Conservation (phyloP, 2,113 vertebrate genomes). For the Pelvicachromis taeniatus region DNA sequence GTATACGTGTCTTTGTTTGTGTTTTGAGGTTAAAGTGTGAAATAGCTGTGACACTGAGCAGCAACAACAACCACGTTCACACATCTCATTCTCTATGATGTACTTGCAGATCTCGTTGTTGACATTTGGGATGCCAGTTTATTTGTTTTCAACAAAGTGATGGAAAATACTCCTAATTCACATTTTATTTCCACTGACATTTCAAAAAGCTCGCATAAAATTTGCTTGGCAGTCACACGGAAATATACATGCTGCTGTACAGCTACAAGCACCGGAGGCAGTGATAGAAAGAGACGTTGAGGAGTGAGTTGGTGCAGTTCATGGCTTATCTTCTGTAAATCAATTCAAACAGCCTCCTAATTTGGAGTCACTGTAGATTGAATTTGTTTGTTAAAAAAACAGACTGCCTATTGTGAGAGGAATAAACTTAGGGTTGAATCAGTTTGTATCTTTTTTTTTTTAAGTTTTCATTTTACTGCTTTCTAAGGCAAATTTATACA, state of each 20-base stretch:
- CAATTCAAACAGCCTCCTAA: neutral
- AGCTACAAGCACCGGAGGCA: neutral
- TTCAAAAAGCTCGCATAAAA: constrained; percentile 17
- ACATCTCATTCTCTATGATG: neutral
- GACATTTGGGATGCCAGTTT: constrained; percentile 42
- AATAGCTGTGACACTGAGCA: neutral
- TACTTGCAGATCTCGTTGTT: constrained; percentile 3
- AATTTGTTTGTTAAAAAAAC: neutral
- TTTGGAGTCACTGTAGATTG: neutral
- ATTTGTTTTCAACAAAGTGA: neutral
- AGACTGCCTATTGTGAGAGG: neutral
- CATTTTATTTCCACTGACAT: constrained; percentile 32
- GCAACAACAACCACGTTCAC: neutral
- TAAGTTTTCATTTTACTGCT: neutral
- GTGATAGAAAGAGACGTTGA: neutral
- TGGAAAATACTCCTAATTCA: constrained; percentile 16
- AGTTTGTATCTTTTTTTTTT: neutral
- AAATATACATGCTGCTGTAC: neutral
- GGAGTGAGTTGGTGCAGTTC: neutral
- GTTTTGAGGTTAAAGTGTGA: constrained; percentile 8
- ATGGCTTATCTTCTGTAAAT: neutral
- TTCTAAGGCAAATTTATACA: neutral
- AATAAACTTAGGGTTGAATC: neutral
- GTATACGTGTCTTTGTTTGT: neutral
- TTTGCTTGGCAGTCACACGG: neutral